These are phyloP conservation scores for Linnaemya vulpina DNA, from an alignment of 2,888 invertebrate species.

Conservation along the genomic window DNA sequence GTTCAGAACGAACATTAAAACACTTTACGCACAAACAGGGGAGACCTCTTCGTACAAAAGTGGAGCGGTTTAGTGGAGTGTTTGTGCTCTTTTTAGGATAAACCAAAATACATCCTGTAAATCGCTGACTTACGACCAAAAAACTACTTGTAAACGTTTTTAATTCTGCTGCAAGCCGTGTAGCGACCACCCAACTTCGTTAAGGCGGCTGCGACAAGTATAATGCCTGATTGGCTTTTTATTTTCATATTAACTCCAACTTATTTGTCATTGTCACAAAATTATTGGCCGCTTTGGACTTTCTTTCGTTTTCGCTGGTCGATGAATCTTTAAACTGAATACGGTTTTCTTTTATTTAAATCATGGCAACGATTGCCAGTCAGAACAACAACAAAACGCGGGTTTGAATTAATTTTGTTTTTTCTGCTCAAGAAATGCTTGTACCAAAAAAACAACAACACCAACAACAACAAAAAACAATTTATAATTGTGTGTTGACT, in stretches of 20 bases:
- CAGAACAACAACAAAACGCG: neutral
- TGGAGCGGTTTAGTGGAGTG: too few species aligned
- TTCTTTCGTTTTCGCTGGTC: constrained; percentile 35
- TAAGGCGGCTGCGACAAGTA: neutral
- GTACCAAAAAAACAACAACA: neutral
- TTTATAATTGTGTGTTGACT: neutral
- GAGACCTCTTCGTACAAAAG: neutral
- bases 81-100: too few species aligned
- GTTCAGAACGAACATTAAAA: neutral
- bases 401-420: neutral
- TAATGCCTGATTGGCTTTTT: neutral
- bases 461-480: neutral
- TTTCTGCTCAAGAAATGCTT: neutral
- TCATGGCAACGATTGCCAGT: neutral
- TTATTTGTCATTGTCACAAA: constrained; percentile 60
- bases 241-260: constrained; percentile 33
- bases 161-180: too few species aligned
- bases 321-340: neutral
- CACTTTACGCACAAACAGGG: neutral
- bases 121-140: too few species aligned
- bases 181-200: neutral
- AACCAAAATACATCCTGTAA: too few species aligned
- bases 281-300: constrained; percentile 22
- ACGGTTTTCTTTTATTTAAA: neutral
- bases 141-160: too few species aligned